Evolutionary conservation across 2,113 vertebrate genomes (phyloP), one percentile per base, ranked within the genome.

Genomic region (Pardalotus punctatus): DNA sequence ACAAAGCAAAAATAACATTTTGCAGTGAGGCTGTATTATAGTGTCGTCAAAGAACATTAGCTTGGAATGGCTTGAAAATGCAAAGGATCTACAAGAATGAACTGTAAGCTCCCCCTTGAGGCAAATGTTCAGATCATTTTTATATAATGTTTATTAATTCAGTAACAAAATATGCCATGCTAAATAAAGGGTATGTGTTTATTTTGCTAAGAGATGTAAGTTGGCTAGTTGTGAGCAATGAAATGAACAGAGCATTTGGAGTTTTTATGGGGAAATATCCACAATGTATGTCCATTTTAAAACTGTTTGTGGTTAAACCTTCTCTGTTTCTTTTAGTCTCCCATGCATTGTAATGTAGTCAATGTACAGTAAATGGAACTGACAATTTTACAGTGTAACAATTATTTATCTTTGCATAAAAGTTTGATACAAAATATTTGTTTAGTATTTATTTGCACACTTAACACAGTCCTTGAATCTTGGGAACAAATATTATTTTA

Each of bases 41-140:
- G 83, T 84, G 91, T 97, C 42, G 54, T 97, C 96, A 96, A 96
- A 97, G 97, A 98, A 94, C 93, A 94, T 97, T 96, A 96, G 97
- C 98, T 98, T 98, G 98, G 98, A 98, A 98, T 98, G 98, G 98
- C 98, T 98, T 98, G 96, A 97, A 95, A 97, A 97, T 97, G 97
- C 97, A 95, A 94, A 95, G 96, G 97, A 97, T 97, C 94, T 97
- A 85, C 97, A 97, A 97, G 96, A 97, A 97, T 97, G 98, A 98
- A 98, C 97, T 98, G 93, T 98, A 97, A 98, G 98, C 98, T 98
- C 97, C 97, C 98, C 95, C 97, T 98, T 97, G 98, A 98, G 98
- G 98, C 97, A 97, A 97, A 96, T 95, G 88, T 97, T 97, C 96
- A 96, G 91, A 98, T 96, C 70, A 88, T 94, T 98, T 98, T 98